These are phyloP conservation scores for Drosophila niveifrons DNA, from an alignment of 2,888 invertebrate species.

Conservation along the genomic window DNA sequence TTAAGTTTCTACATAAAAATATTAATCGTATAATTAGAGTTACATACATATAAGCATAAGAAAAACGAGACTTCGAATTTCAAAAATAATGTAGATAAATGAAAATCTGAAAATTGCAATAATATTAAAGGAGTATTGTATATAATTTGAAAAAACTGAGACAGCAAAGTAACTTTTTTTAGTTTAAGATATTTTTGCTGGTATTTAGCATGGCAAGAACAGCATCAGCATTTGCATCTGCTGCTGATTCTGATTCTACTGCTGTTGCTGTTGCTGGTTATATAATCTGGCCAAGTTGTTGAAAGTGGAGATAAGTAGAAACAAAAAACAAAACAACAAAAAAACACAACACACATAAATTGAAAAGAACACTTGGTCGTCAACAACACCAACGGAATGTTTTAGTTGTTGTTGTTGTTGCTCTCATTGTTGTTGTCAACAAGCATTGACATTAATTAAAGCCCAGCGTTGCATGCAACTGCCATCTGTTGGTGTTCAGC, in stretches of 20 bases:
- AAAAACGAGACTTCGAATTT: no score
- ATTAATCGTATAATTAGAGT: no score
- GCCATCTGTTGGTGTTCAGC: conserved; percentile 40
- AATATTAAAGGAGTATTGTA: no score
- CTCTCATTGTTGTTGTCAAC: conserved; percentile 57
- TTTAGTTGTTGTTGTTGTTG: conserved; percentile 6
- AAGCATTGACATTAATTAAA: conserved; percentile 78
- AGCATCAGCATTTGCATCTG: neutral
- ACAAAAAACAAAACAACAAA: conserved; percentile 9
- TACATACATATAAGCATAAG: no score
- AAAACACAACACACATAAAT: conserved; percentile 23
- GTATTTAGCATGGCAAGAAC: neutral
- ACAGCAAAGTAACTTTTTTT: no score
- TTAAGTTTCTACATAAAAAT: no score
- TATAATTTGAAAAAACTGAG: no score
- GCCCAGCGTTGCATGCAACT: conserved; percentile 69
- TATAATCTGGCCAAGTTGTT: conserved; percentile 16
- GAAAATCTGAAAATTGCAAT: no score
- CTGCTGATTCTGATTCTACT: neutral
- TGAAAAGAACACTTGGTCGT: conserved; percentile 44
- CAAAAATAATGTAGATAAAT: no score
- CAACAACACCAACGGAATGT: conserved; percentile 13
- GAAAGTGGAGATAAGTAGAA: neutral
- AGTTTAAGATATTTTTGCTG: neutral
- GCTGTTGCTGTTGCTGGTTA: neutral